Evolutionary conservation across 2,797 vertebrate genomes (phyloP), one percentile per base, ranked within the genome.

Genomic region (Australoheros facetus): DNA sequence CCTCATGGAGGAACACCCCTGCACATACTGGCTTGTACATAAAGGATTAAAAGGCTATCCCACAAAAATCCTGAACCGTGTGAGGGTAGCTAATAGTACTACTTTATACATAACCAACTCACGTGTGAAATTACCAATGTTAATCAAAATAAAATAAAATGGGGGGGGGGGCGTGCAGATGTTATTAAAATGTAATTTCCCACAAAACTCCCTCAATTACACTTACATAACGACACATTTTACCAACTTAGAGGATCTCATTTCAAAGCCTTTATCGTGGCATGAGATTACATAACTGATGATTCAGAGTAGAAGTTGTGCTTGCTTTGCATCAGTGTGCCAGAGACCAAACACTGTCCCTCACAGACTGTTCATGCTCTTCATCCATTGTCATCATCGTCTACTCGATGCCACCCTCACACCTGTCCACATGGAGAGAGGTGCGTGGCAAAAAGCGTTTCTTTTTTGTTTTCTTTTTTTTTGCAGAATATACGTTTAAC

Each of bases 261-360:
- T 91, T 88, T 88, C 89, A 89, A 89, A 93, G 90, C 92, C 81
- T 89, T 90, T 87, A 91, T 93, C 82, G 56, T 89, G 82, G 90
- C 88, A 91, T 93, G 84, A 64, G 87, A 93, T 95, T 92, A 94
- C 92, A 90, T 94, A 94, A 95, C 89, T 89, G 84, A 93, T 93
- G 92, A 95, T 90, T 95, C 93, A 92, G 78, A 86, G 90, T 83
- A 89, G 85, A 91, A 92, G 84, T 90, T 90, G 91, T 81, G 85
- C 64, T 71, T 73, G 88, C 60, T 80, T 2, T 89, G 75, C 83
- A 87, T 83, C 78, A 48, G 77, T 78, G 81, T 79, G 72, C 73
- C 59, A 75, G 76, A 75, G 59, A 77, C 48, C 56, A 78, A 70
- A 87, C 56, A 71, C 37, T 54, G 54, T 79, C 81, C 80, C 45